Evolutionary conservation across 2,113 vertebrate genomes (phyloP).

Genomic region (Paedocypris sp.): DNA sequence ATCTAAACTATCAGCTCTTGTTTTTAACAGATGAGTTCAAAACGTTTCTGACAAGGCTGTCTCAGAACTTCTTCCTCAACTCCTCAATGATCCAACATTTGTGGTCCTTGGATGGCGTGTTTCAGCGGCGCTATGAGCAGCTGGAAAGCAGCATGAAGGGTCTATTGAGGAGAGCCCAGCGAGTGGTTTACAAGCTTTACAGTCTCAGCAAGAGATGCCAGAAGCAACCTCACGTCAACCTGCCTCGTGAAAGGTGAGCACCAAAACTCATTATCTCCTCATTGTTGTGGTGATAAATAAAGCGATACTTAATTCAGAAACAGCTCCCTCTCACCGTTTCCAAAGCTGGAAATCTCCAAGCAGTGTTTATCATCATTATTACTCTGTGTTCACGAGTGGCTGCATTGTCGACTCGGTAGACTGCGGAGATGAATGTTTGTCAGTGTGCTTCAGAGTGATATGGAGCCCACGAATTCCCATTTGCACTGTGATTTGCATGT

Average conservation of each 20-base stretch:
- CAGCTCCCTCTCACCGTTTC: background rate
- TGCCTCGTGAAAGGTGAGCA: slow-evolving; percentile 79
- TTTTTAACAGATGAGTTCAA: slow-evolving; percentile 83
- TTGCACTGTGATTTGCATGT: slow-evolving; percentile 18
- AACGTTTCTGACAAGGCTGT: slow-evolving; percentile 80
- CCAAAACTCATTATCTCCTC: slow-evolving; percentile 7
- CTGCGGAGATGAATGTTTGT: slow-evolving; percentile 29
- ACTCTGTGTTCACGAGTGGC: slow-evolving; percentile 12
- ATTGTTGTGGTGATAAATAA: background rate
- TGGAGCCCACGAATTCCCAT: slow-evolving; percentile 35
- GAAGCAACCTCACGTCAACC: slow-evolving; percentile 78
- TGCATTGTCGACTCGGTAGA: slow-evolving; percentile 21
- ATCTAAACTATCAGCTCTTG: background rate
- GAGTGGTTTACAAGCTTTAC: slow-evolving; percentile 90
- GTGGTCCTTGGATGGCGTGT: slow-evolving; percentile 84
- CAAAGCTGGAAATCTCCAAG: slow-evolving; percentile 18
- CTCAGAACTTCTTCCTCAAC: slow-evolving; percentile 87
- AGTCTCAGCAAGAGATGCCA: slow-evolving; percentile 92
- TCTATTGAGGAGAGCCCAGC: slow-evolving; percentile 79
- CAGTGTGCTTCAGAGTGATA: slow-evolving; percentile 34
- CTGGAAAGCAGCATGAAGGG: slow-evolving; percentile 80
- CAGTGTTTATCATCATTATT: slow-evolving; percentile 45
- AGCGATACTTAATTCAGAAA: slow-evolving; percentile 11
- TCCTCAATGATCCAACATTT: slow-evolving; percentile 79
- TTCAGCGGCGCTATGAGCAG: slow-evolving; percentile 85